Evolutionary conservation across 2,888 invertebrate genomes (phyloP), one percentile per base, ranked within the genome.

Genomic region (Lordiphosa fenestrarum): DNA sequence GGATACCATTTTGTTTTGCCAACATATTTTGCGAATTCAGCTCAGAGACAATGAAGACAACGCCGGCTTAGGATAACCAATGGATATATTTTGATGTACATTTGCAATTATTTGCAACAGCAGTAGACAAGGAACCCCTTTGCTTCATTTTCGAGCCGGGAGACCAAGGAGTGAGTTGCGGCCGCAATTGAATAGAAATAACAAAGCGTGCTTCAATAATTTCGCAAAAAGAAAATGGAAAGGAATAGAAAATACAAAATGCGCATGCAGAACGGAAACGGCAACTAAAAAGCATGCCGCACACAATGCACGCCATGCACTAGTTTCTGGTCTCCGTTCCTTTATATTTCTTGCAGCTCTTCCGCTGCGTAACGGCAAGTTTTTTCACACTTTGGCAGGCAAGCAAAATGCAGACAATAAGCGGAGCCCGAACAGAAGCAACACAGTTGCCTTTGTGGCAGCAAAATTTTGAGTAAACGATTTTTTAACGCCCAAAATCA

Each of bases 161-260:
- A 35, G 42, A 9, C 12, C 23, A 42, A 30, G 48, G 12, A 49
- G 52, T 15, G 42, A 59, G 40, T 49, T 41, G 57, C 49, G 49
- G 58, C 60, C 55, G 41, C 61, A 49, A 54, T 69, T 71, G 64
- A 62, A 67, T 71, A 61, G 66, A 66, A 73, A 71, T 60, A 60
- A 58, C 66, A 71, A 53, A 54, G 47, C 50, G 56, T 74, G 77
- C 75, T 76, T 76, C 77, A 76, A 72, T 74, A 72, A 66, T 70
- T 72, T 69, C 30, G 25, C 63, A 58, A 64, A 55, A 41, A 48
- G 36, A 46, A 47, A 53, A 48, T 15, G 25, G 48, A 33, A 47
- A 49, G 44, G 37, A 70, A 54, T 64, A 68, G 50, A 67, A 51
- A 58, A 63, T 60, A 65, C 56, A 71, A 73, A 71, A 71, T 73